phyloP scores from a whole-genome alignment of 1,140 invertebrate genomes.

The Macrosteles quadrilineatus region DNA sequence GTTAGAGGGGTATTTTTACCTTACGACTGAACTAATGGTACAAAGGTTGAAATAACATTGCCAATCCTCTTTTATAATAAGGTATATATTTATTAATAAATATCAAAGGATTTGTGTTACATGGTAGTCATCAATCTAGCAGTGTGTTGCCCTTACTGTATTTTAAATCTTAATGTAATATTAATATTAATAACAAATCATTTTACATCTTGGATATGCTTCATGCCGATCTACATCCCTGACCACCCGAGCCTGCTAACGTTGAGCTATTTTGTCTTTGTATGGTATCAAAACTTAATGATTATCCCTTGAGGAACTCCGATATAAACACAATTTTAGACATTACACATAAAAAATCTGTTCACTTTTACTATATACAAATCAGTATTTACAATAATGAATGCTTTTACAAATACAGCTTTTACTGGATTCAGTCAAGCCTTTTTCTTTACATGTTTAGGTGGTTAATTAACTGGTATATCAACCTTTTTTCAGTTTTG shows the following conservation, averaged over 20 bases:
- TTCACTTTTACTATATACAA: too few species aligned
- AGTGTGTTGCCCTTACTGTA: background rate
- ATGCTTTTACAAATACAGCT: too few species aligned
- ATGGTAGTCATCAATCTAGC: background rate
- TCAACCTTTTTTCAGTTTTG: too few species aligned
- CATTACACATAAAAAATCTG: too few species aligned
- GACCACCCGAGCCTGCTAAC: background rate
- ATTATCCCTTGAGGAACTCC: background rate
- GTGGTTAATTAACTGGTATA: too few species aligned
- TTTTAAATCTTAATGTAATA: background rate
- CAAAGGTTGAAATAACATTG: too few species aligned
- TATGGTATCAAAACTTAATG: background rate
- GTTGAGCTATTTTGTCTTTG: background rate
- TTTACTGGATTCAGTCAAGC: too few species aligned
- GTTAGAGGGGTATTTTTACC: too few species aligned
- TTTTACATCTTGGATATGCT: background rate
- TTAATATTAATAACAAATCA: background rate
- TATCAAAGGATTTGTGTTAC: slow-evolving; percentile 22
- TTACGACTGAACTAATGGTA: too few species aligned
- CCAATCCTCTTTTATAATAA: background rate
- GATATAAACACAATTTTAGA: background rate
- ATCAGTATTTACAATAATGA: too few species aligned
- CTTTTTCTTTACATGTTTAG: too few species aligned
- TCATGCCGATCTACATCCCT: background rate
- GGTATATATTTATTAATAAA: slow-evolving; percentile 25